Evolutionary conservation across 2,888 invertebrate genomes (phyloP).

Genomic region (Conistra vaccinii): DNA sequence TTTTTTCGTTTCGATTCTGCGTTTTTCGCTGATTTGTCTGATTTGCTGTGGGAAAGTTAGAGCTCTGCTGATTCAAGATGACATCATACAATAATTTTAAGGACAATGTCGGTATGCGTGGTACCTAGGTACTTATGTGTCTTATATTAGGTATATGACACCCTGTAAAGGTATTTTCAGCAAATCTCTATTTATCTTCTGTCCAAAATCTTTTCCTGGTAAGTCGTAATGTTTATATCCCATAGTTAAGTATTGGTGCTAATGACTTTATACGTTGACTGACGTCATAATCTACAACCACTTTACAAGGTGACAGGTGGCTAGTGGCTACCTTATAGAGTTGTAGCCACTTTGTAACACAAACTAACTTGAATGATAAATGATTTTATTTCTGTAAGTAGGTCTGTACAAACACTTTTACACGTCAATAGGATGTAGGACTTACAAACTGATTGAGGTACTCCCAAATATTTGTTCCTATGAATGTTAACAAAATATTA

Average conservation of each 20-base stretch:
- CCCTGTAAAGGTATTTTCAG: background rate
- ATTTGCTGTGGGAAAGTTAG: background rate
- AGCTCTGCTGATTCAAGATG: background rate
- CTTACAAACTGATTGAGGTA: conserved; percentile 12
- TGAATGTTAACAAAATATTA: background rate
- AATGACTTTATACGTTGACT: conserved; percentile 9
- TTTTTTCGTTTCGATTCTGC: background rate
- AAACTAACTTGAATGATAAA: conserved; percentile 22
- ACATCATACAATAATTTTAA: background rate
- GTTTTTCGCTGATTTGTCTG: background rate
- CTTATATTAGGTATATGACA: background rate
- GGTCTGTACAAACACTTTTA: too few species aligned
- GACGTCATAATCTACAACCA: conserved; percentile 16
- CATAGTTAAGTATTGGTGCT: background rate
- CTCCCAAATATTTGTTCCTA: background rate
- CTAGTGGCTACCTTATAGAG: conserved; percentile 3
- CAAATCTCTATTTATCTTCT: background rate
- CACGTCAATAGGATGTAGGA: too few species aligned
- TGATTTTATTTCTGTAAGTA: too few species aligned
- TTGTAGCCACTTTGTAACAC: background rate
- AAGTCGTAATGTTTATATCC: background rate
- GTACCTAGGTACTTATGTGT: background rate
- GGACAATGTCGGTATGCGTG: background rate
- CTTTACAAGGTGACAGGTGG: conserved; percentile 22
- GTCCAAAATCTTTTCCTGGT: background rate